Evolutionary conservation across 2,797 vertebrate genomes (phyloP).

Genomic region (Schizopygopsis pylzovi): DNA sequence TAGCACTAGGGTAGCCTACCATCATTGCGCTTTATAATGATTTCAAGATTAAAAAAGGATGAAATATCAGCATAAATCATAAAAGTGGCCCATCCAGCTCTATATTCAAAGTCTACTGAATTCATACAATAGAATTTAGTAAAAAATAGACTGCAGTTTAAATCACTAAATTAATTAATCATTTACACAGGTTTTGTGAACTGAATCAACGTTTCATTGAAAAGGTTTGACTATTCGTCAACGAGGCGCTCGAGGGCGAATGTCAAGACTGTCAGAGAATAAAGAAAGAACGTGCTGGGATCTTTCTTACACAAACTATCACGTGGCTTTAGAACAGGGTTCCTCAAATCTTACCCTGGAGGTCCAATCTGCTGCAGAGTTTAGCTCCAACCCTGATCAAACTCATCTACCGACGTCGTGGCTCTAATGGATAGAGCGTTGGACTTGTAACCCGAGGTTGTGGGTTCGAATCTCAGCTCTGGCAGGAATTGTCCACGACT

Average conservation of each 20-base stretch:
- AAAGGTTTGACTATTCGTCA: neutral
- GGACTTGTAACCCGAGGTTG: too few species aligned
- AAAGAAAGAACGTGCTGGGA: neutral
- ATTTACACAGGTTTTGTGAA: neutral
- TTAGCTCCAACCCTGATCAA: too few species aligned
- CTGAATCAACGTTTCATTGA: neutral
- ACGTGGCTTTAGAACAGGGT: neutral
- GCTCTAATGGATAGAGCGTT: too few species aligned
- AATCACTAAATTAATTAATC: neutral
- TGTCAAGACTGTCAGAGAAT: neutral
- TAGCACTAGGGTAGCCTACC: neutral
- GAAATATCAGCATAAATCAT: neutral
- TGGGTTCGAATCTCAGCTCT: too few species aligned
- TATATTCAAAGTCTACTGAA: neutral
- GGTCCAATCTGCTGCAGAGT: too few species aligned
- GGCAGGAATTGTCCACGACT: too few species aligned
- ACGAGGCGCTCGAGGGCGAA: neutral
- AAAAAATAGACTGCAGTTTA: neutral
- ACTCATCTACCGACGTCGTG: too few species aligned
- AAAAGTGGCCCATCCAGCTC: neutral
- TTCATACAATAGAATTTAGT: neutral
- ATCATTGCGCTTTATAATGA: neutral
- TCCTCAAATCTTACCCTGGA: too few species aligned
- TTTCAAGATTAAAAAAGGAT: neutral
- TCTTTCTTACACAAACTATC: neutral